Evolutionary conservation across 1,140 invertebrate genomes (phyloP).

Genomic region (Panulirus ornatus): DNA sequence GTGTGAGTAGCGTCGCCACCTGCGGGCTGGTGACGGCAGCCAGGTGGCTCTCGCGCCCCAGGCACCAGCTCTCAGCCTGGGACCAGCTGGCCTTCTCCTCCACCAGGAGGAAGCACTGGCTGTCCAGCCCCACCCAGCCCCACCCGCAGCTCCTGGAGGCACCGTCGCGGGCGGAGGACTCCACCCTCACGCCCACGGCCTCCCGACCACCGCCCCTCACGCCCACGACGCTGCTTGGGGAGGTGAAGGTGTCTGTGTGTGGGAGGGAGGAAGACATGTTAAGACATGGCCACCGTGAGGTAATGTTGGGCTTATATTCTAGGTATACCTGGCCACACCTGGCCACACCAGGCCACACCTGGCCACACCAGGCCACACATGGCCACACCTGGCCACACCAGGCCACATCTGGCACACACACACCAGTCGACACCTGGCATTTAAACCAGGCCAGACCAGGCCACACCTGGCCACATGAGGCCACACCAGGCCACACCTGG

Average conservation of each 20-base stretch:
- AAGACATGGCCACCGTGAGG: too few relatives aligned
- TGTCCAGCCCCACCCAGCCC: constrained; percentile 20
- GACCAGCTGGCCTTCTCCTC: constrained; percentile 6
- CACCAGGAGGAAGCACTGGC: constrained; percentile 9
- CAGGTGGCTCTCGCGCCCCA: background rate
- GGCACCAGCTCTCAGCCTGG: background rate
- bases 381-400: too few relatives aligned
- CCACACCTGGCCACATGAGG: too few relatives aligned
- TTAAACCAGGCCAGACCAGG: too few relatives aligned
- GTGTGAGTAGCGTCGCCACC: background rate
- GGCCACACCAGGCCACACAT: too few relatives aligned
- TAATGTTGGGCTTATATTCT: too few relatives aligned
- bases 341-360: too few relatives aligned
- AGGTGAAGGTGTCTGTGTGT: background rate
- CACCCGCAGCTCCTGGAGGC: background rate
- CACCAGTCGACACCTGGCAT: too few relatives aligned
- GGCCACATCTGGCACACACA: too few relatives aligned
- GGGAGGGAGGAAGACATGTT: background rate
- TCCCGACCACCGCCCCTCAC: background rate
- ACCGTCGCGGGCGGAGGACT: background rate
- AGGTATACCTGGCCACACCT: too few relatives aligned
- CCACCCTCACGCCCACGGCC: background rate
- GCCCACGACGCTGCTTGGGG: background rate
- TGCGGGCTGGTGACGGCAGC: background rate
- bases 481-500: too few relatives aligned